Base-by-base conservation (phyloP, 2,888 invertebrate species). In the Rhagophthalmus giganteus region DNA sequence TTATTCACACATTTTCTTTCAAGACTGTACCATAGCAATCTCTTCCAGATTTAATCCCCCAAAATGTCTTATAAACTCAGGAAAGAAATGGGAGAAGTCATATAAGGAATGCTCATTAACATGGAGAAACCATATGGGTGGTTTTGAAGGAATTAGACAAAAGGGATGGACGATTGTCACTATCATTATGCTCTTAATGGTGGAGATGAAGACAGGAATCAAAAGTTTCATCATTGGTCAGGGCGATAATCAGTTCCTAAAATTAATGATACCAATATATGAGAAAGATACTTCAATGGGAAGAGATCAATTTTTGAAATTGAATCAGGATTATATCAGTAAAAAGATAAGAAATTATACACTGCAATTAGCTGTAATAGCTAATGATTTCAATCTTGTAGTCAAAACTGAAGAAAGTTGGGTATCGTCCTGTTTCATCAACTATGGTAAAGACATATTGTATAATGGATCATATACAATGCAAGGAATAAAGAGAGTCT, bases 11-110 rank as follows among this genome's bases (percentile, higher is more conserved):
- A 28, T 28, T 8, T 28, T 28, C 8, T 28, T 28, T 8, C 9
- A 28, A 28, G 28, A 28, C 3, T 28, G 9, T 28, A 10, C n/a
- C 5, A 9, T 28, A 10, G 5, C 28, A 6, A 28, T 28, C 4
- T 28, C 28, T 6, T 28, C 28, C 5, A 28, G 28, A 28, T 28
- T 28, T 8, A 28, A 10, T 28, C 28, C 28, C 5, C 28, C 28
- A 11, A 28, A 11, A 28, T 3, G 4, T 28, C 4, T 10, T 10
- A 28, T 11, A 2, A 5, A 28, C 4, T 3, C 4, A 11, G 3
- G 4, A 11, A 11, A 28, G 5, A 28, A 10, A 3, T n/a, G n/a
- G n/a, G n/a, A n/a, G n/a, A 28, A 28, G n/a, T 3, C 20, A 6
- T 5, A 8, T 8, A 11, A 8, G n/a, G 28, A 28, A 10, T 28